Evolutionary conservation across 2,888 invertebrate species (phyloP).

Genomic region (Bellardia pandia): DNA sequence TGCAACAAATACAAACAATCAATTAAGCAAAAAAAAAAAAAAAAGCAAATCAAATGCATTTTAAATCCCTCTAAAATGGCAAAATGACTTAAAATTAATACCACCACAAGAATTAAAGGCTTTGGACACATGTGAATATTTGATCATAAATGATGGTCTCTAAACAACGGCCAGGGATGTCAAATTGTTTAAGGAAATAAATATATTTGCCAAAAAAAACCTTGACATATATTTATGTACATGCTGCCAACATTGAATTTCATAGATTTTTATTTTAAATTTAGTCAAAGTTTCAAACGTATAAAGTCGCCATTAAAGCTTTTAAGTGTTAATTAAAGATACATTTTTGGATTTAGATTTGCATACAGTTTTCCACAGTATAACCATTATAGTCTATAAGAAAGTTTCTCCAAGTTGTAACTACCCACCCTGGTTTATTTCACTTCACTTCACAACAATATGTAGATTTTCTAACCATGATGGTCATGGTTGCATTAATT

Average conservation of each 20-base stretch:
- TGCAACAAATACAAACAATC: conserved; percentile 57
- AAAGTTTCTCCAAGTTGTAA: too few species aligned
- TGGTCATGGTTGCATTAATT: background rate
- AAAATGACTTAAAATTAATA: conserved; percentile 70
- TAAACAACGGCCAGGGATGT: conserved; percentile 17
- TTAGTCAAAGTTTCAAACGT: too few species aligned
- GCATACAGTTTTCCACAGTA: background rate
- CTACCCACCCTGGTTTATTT: too few species aligned
- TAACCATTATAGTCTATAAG: too few species aligned
- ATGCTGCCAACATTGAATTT: too few species aligned
- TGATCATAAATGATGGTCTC: conserved; percentile 43
- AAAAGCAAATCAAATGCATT: conserved; percentile 77
- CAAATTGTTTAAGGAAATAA: conserved; percentile 7
- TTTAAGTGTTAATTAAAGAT: background rate
- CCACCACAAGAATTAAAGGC: conserved; percentile 60
- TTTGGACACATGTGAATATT: conserved; percentile 55
- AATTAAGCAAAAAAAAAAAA: conserved; percentile 44
- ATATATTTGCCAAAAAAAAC: background rate
- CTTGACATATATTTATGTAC: too few species aligned
- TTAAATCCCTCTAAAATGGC: conserved; percentile 77
- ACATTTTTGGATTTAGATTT: too few species aligned
- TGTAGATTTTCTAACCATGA: too few species aligned
- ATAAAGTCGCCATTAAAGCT: background rate
- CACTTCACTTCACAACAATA: too few species aligned
- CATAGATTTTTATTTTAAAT: too few species aligned